Percentiles rank a stretch among this genome's conserved stretches.
phyloP scores from a whole-genome alignment of 2,113 vertebrate species.

The Regulus satrapa region DNA sequence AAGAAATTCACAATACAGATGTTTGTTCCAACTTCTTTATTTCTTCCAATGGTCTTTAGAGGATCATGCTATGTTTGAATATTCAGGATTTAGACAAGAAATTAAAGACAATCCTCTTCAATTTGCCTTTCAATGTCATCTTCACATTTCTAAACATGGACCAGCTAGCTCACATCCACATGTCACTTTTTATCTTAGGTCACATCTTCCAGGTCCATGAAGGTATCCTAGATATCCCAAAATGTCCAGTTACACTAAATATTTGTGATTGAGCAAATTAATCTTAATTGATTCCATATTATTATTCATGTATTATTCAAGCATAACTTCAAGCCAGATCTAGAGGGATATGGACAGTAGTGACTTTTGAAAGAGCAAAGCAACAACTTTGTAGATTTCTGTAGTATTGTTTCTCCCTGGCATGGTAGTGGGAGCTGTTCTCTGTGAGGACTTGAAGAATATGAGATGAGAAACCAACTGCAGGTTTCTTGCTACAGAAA shows the following conservation, averaged over 20 bases:
- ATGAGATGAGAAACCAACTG: not conserved
- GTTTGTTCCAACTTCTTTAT: not conserved
- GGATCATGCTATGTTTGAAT: not conserved
- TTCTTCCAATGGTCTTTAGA: not conserved
- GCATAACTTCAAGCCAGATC: not conserved
- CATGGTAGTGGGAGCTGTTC: accelerated
- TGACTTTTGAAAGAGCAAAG: not conserved
- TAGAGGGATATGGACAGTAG: not conserved
- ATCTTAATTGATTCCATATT: not conserved
- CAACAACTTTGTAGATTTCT: not conserved
- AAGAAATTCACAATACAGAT: not conserved
- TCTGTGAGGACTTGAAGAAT: not conserved
- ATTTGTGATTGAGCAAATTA: not conserved
- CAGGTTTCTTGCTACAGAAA: not conserved
- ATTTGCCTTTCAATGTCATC: not conserved
- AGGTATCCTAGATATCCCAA: not conserved
- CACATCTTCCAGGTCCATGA: not conserved
- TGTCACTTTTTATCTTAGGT: not conserved
- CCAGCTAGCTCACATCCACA: not conserved
- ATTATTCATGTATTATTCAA: not conserved
- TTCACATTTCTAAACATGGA: not conserved
- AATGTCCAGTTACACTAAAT: not conserved
- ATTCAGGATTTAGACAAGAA: not conserved
- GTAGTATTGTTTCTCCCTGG: not conserved
- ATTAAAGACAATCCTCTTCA: not conserved